These are phyloP conservation scores for Parotocinclus haroldoi DNA, from an alignment of 2,797 vertebrate genomes.

Conservation along the genomic window DNA sequence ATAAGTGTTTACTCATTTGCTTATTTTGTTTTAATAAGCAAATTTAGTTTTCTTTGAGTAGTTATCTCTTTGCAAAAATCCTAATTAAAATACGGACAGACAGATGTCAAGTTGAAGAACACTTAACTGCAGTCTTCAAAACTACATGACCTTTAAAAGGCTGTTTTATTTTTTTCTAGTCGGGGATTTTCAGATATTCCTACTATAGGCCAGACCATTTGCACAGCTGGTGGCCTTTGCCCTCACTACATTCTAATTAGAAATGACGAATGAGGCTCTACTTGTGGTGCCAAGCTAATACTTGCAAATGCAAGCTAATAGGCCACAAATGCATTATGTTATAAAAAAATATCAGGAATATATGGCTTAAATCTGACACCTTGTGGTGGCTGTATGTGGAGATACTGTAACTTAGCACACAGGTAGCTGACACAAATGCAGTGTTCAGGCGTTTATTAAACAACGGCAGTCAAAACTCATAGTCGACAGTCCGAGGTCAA, in stretches of 20 bases:
- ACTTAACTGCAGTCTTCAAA: slow-evolving; percentile 16
- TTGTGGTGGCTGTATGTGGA: no score
- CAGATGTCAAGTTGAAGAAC: slow-evolving; percentile 42
- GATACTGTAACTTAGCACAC: no score
- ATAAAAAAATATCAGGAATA: neutral
- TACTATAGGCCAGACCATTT: slow-evolving; percentile 1
- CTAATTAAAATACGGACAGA: slow-evolving; percentile 10
- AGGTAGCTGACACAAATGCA: no score
- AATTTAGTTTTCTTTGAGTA: no score
- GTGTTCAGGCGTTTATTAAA: no score
- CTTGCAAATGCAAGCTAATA: no score
- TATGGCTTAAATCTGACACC: no score
- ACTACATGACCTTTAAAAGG: slow-evolving; percentile 35
- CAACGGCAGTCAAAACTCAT: no score
- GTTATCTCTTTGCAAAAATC: no score
- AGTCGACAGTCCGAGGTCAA: no score
- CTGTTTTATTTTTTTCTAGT: slow-evolving; percentile 28
- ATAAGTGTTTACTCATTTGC: no score
- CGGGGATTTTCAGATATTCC: slow-evolving; percentile 16
- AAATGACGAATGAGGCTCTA: neutral
- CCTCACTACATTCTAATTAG: slow-evolving; percentile 18
- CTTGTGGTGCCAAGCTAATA: neutral
- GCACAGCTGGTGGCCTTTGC: slow-evolving; percentile 11
- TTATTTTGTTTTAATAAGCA: no score
- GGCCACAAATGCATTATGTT: neutral